These are phyloP conservation scores for Punctoribates punctum DNA, from an alignment of 2,888 invertebrate species.

Conservation along the genomic window DNA sequence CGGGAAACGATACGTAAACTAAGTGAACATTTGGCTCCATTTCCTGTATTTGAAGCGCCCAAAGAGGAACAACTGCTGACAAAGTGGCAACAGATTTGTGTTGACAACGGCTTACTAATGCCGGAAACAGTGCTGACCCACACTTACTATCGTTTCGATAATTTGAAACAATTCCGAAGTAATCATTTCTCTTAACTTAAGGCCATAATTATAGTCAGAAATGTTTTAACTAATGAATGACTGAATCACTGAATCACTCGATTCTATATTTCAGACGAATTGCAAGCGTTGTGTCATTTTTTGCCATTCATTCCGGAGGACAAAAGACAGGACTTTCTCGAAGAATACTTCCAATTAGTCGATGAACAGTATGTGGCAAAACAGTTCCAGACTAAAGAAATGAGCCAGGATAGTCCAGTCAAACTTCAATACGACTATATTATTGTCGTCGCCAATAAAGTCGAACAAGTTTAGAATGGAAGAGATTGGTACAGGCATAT, in stretches of 20 bases:
- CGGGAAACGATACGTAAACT: neutral
- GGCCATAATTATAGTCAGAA: neutral
- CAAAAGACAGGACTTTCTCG: constrained; percentile 16
- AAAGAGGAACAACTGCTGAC: constrained; percentile 20
- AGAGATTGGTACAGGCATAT: too few species aligned
- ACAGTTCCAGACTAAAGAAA: neutral
- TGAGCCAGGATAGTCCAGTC: neutral
- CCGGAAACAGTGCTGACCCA: constrained; percentile 13
- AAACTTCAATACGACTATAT: constrained; percentile 13
- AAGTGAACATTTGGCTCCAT: constrained; percentile 37
- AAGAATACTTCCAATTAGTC: constrained; percentile 37
- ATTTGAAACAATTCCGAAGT: constrained; percentile 5
- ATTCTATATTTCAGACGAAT: constrained; percentile 30
- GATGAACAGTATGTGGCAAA: constrained; percentile 9
- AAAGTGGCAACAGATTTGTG: constrained; percentile 35
- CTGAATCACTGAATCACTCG: too few species aligned
- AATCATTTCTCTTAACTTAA: neutral
- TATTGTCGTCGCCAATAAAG: neutral
- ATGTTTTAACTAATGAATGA: neutral
- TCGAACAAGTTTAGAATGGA: neutral
- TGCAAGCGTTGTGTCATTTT: constrained; percentile 38
- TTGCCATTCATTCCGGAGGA: constrained; percentile 38
- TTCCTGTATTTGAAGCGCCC: constrained; percentile 27
- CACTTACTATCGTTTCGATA: constrained; percentile 22
- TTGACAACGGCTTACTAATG: neutral